Evolutionary conservation across 64 coral and sea anemone genomes (phyloP), one percentile per base, ranked within the genome.

Genomic region (Pocillopora verrucosa): DNA sequence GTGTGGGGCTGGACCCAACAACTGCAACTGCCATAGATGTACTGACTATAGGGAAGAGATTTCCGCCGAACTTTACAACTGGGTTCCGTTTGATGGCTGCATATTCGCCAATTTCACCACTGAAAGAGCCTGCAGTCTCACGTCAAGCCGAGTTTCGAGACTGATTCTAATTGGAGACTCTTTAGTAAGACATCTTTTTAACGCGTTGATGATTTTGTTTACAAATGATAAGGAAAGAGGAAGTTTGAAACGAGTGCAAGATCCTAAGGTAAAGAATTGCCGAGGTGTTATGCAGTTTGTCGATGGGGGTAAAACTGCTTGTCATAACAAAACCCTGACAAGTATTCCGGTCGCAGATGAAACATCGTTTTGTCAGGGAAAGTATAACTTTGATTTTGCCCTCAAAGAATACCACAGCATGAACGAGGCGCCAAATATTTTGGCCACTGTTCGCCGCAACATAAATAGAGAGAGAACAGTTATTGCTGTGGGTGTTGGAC

Each of bases 241-340:
- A 59, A 56, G 89, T 5, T 62, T 95, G 0, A 60, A 57, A 11
- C 80, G 77, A 72, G 78, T 56, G 63, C 65, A 61, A 1, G 59
- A 83, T 11, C 34, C 68, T 22, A 30, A 89, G 58, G 56, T 22
- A 13, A 22, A 60, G 17, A 26, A 51, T 19, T 95, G 89, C 76
- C 65, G 14, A 13, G 93, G 93, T 20, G 84, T 88, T n/a, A 95
- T 89, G 86, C 93, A 95, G 70, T 95, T 95, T 84, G 93, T 95
- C 22, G 89, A 95, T 76, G 57, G 56, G 9, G 93, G 93, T 20
- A 88, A 82, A 38, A n/a, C 84, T 2, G 11, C 81, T 35, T 95
- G 93, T 73, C 85, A 95, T 34, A 76, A n/a, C 14, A 88, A 77
- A 69, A 75, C 82, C 25, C 13, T 79, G 17, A 88, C n/a, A 73